Percentiles rank a stretch among this genome's conserved stretches.
Conservation (phyloP, 2,888 invertebrate species). For the Tenthredo distinguenda region DNA sequence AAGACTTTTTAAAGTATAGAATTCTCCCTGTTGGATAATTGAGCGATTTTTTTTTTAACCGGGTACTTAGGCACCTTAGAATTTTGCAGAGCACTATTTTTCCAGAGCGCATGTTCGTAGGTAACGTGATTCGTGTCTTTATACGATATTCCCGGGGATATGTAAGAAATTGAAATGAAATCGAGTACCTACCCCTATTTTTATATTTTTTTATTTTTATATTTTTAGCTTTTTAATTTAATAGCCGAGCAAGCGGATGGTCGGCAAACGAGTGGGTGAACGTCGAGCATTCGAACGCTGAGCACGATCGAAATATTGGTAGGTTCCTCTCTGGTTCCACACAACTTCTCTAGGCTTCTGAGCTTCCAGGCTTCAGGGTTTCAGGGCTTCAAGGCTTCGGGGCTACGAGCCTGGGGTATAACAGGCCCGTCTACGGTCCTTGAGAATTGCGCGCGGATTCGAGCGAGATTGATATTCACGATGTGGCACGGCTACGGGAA, state of each 20-base stretch:
- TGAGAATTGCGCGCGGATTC: conserved; percentile 48
- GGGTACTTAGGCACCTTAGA: not conserved
- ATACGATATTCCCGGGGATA: not conserved
- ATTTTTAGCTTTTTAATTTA: conserved; percentile 29
- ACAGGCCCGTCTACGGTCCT: conserved; percentile 49
- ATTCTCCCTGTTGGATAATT: not conserved
- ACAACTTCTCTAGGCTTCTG: conserved; percentile 38
- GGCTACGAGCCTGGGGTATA: conserved; percentile 21
- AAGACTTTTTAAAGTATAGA: not conserved
- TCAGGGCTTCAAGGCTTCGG: conserved; percentile 1
- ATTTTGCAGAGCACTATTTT: not conserved
- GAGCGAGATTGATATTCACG: conserved; percentile 52
- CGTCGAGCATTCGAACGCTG: conserved; percentile 37
- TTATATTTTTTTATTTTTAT: not conserved
- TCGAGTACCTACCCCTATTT: not conserved
- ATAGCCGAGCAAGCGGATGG: conserved; percentile 31
- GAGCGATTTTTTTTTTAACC: not conserved
- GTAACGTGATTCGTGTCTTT: not conserved
- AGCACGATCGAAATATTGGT: conserved; percentile 52
- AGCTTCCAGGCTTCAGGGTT: conserved; percentile 28
- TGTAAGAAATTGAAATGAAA: conserved; percentile 10
- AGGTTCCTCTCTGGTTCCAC: conserved; percentile 38
- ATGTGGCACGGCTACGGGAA: conserved; percentile 41
- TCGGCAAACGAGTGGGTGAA: conserved; percentile 19
- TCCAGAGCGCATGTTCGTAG: not conserved